These are phyloP conservation scores for Sitta europaea DNA, from an alignment of 2,113 vertebrate species.

Conservation along the genomic window DNA sequence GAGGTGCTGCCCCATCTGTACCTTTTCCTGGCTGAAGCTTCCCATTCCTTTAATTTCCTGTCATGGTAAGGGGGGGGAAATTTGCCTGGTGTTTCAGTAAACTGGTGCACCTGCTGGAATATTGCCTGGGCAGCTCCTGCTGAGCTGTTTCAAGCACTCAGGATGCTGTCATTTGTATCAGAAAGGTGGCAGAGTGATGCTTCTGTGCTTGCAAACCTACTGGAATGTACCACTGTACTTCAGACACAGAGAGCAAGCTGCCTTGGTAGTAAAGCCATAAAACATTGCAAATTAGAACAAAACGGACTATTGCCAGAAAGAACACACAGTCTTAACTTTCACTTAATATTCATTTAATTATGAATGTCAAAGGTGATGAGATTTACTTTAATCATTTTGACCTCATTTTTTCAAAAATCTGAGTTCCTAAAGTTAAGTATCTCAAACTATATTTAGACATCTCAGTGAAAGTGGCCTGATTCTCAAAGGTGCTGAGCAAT, in stretches of 20 bases:
- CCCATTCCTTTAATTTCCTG: background rate
- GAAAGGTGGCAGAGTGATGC: conserved; percentile 18
- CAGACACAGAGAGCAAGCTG: background rate
- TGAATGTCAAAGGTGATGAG: background rate
- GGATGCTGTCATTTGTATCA: background rate
- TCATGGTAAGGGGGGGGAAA: background rate
- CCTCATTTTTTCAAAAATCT: background rate
- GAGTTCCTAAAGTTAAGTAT: background rate
- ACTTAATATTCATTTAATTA: background rate
- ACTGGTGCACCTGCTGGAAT: background rate
- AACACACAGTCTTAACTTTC: background rate
- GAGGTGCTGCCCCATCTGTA: background rate
- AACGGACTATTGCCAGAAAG: background rate
- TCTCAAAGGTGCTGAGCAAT: conserved; percentile 24
- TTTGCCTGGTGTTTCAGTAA: background rate
- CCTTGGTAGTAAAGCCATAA: background rate
- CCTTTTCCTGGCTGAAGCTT: background rate
- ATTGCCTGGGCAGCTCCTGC: background rate
- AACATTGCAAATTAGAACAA: background rate
- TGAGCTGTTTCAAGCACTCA: background rate
- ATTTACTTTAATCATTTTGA: background rate
- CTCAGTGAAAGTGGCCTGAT: background rate
- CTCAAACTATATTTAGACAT: conserved; percentile 15
- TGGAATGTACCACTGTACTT: background rate
- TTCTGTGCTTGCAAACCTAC: background rate